phyloP scores from a whole-genome alignment of 2,797 vertebrate genomes.

The Typhlichthys eigenmanni region DNA sequence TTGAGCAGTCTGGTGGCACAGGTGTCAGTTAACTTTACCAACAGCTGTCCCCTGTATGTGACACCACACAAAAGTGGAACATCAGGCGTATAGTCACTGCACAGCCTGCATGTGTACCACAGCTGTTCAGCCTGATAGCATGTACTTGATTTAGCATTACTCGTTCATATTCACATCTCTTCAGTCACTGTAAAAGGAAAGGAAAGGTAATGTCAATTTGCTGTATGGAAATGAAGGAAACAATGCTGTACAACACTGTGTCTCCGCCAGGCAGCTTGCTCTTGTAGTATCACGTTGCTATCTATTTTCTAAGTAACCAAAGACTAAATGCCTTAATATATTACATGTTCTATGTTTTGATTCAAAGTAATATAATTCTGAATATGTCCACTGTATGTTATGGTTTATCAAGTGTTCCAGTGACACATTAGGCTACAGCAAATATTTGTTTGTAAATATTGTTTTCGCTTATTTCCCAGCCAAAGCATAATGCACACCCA shows the following conservation, averaged over 20 bases:
- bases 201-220: slow-evolving; percentile 35
- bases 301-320: slow-evolving; percentile 61
- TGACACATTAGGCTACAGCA: slow-evolving; percentile 10
- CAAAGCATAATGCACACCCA: too few species aligned
- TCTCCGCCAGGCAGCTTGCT: slow-evolving; percentile 18
- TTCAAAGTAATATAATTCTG: slow-evolving; percentile 13
- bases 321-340: slow-evolving; percentile 65
- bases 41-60: slow-evolving; percentile 20
- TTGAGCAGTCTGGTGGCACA: slow-evolving; percentile 11
- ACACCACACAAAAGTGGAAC: slow-evolving; percentile 29
- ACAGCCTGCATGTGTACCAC: slow-evolving; percentile 52
- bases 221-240: slow-evolving; percentile 31
- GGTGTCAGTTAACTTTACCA: slow-evolving; percentile 22
- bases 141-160: slow-evolving; percentile 32
- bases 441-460: not conserved
- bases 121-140: slow-evolving; percentile 1
- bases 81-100: slow-evolving; percentile 4
- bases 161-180: slow-evolving; percentile 29
- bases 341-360: slow-evolving; percentile 20
- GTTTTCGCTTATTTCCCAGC: not conserved
- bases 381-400: slow-evolving; percentile 12
- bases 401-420: slow-evolving; percentile 19
- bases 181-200: slow-evolving; percentile 21
- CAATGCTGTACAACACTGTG: slow-evolving; percentile 43
- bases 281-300: slow-evolving; percentile 36